These are phyloP conservation scores for Gymnogyps californianus DNA, from an alignment of 2,113 vertebrate genomes.

Conservation along the genomic window DNA sequence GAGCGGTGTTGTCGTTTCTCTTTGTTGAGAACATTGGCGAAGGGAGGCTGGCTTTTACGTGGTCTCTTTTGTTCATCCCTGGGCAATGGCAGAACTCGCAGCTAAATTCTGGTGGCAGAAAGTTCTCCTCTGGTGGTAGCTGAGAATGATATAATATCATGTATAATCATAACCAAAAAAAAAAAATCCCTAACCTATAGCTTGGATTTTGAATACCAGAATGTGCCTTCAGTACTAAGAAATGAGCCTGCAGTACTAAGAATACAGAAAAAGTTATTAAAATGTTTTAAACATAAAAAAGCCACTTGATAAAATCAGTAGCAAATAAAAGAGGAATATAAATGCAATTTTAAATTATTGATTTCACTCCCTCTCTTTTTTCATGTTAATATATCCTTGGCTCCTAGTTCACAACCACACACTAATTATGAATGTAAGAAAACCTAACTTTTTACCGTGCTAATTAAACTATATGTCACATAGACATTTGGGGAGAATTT, in stretches of 20 bases:
- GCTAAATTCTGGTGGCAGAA: not conserved
- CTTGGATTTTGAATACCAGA: not conserved
- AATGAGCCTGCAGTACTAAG: not conserved
- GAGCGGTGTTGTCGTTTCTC: not conserved
- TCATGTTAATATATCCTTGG: not conserved
- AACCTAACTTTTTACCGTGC: not conserved
- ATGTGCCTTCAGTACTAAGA: not conserved
- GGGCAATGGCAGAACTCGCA: not conserved
- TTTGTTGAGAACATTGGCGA: not conserved
- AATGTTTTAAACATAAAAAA: not conserved
- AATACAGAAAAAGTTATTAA: not conserved
- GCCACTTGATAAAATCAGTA: not conserved
- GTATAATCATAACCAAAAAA: not conserved
- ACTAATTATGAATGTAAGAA: conserved; percentile 39
- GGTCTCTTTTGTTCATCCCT: conserved; percentile 12
- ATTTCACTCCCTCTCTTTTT: not conserved
- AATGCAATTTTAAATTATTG: conserved; percentile 21
- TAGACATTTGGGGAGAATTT: conserved; percentile 56
- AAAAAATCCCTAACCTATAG: not conserved
- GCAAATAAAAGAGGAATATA: not conserved
- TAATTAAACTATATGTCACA: conserved; percentile 49
- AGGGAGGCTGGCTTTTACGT: not conserved
- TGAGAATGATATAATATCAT: not conserved
- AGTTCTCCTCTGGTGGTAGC: not conserved
- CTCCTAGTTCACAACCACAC: not conserved